Evolutionary conservation across 1,140 invertebrate species (phyloP).

Genomic region (Camponotus pennsylvanicus): DNA sequence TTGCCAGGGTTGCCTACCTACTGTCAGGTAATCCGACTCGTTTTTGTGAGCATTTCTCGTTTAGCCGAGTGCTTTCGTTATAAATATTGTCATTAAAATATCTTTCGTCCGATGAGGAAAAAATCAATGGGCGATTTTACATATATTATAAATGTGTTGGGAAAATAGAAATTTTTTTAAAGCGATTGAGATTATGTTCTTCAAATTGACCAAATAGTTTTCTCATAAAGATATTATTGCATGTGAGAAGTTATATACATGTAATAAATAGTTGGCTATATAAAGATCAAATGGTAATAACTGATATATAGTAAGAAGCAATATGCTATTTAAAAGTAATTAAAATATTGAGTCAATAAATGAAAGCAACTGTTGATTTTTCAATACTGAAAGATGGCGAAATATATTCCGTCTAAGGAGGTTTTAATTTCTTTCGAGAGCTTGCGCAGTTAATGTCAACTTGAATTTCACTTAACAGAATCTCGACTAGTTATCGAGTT

Average conservation of each 20-base stretch:
- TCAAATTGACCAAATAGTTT: neutral
- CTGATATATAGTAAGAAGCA: neutral
- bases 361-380: neutral
- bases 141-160: neutral
- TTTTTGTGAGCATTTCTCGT: slow-evolving; percentile 66
- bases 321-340: neutral
- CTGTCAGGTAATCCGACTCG: slow-evolving; percentile 51
- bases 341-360: neutral
- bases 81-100: slow-evolving; percentile 59
- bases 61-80: slow-evolving; percentile 61
- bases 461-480: slow-evolving; percentile 26
- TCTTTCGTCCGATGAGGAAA: neutral
- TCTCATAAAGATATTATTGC: no score
- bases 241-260: neutral
- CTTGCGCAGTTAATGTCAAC: slow-evolving; percentile 19
- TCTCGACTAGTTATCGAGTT: slow-evolving; percentile 27
- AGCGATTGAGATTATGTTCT: neutral
- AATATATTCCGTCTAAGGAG: neutral
- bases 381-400: neutral
- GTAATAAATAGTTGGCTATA: neutral
- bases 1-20: slow-evolving; percentile 49
- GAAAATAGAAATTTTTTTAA: neutral
- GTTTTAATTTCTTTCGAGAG: neutral
- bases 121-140: slow-evolving; percentile 44
- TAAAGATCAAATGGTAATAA: neutral